phyloP scores from a whole-genome alignment of 2,113 vertebrate species.

The Mixornis gularis region DNA sequence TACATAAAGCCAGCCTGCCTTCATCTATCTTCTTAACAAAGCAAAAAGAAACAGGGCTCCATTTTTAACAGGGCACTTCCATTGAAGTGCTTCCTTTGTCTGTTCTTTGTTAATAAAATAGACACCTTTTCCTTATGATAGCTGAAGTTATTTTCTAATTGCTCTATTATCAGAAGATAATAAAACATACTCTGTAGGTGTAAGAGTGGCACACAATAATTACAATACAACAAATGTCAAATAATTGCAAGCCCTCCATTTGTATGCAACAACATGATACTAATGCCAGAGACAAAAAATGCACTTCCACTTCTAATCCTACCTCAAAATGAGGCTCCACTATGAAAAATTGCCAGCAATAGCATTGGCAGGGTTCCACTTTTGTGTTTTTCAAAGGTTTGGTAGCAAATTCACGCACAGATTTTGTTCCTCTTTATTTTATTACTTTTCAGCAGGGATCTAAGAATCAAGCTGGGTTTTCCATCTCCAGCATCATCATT shows the following conservation, averaged over 20 bases:
- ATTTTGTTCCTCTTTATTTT: slow-evolving; percentile 33
- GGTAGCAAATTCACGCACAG: not conserved
- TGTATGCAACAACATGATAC: not conserved
- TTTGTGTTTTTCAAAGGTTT: slow-evolving; percentile 34
- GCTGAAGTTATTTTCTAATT: not conserved
- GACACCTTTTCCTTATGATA: not conserved
- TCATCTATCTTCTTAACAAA: not conserved
- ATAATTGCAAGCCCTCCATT: not conserved
- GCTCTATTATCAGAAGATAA: not conserved
- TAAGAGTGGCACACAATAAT: not conserved
- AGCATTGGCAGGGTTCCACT: slow-evolving; percentile 33
- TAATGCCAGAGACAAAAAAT: not conserved
- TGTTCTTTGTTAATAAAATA: not conserved
- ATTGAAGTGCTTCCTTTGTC: not conserved
- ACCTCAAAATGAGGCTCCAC: not conserved
- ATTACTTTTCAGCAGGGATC: slow-evolving; percentile 17
- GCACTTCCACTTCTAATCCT: not conserved
- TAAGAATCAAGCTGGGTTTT: slow-evolving; percentile 30
- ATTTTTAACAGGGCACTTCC: not conserved
- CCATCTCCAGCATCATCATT: not conserved
- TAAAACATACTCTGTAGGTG: not conserved
- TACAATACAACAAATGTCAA: not conserved
- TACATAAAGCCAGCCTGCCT: not conserved
- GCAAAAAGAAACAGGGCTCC: not conserved
- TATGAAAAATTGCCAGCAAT: slow-evolving; percentile 31